Percentiles rank a stretch among this genome's conserved stretches.
These are phyloP conservation scores for Calyptomena viridis DNA, from an alignment of 2,113 vertebrate genomes.

Conservation along the genomic window DNA sequence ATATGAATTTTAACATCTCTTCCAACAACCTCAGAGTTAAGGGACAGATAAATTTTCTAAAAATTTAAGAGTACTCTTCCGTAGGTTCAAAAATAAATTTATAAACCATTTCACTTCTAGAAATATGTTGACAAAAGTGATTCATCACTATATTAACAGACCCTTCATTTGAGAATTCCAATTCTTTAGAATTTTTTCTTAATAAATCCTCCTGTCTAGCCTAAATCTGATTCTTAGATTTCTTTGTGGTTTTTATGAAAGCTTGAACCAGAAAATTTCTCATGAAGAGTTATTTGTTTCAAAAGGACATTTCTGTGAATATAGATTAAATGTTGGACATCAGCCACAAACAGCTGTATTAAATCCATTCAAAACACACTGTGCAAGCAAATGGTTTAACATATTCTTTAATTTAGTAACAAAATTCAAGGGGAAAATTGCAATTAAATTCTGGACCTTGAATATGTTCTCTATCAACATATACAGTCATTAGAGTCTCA, in stretches of 20 bases:
- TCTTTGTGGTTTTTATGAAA: not conserved
- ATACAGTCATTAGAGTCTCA: not conserved
- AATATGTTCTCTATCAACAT: not conserved
- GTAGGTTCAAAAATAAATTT: not conserved
- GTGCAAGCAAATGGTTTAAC: not conserved
- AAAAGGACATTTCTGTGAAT: not conserved
- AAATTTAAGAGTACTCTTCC: not conserved
- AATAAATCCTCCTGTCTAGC: not conserved
- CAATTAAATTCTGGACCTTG: not conserved
- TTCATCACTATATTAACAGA: not conserved
- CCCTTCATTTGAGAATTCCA: not conserved
- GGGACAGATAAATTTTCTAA: not conserved
- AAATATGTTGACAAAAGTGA: not conserved
- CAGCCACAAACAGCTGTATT: not conserved
- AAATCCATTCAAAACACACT: not conserved
- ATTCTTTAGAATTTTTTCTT: not conserved
- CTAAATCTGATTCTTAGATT: not conserved
- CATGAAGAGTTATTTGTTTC: not conserved
- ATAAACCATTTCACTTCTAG: not conserved
- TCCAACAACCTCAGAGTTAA: not conserved
- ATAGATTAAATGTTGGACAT: not conserved
- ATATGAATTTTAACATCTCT: not conserved
- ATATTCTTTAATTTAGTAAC: not conserved
- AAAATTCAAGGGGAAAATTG: not conserved
- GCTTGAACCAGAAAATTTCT: not conserved